These are phyloP conservation scores for Arenicola marina DNA, from an alignment of 2,888 invertebrate genomes.

Conservation along the genomic window DNA sequence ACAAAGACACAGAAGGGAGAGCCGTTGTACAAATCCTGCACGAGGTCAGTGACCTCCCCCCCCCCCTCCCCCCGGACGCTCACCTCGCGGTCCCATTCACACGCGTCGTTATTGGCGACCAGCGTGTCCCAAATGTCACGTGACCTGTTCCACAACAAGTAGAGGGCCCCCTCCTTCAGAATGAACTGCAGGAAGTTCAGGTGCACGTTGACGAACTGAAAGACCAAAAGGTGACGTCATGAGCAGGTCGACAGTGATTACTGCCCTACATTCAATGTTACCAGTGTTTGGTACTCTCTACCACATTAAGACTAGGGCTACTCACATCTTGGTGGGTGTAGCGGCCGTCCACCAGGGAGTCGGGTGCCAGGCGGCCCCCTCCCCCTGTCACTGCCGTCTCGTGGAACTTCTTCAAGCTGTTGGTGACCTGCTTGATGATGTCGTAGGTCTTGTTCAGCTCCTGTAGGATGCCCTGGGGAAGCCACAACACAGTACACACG, in stretches of 20 bases:
- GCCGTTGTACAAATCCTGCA: too few species aligned
- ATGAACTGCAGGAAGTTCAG: slow-evolving; percentile 63
- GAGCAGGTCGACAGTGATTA: too few species aligned
- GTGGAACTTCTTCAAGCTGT: slow-evolving; percentile 62
- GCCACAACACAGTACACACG: too few species aligned
- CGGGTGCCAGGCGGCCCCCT: slow-evolving; percentile 43
- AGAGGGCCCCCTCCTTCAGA: slow-evolving; percentile 63
- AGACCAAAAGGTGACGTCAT: too few species aligned
- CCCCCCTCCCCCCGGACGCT: too few species aligned
- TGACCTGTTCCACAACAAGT: slow-evolving; percentile 62
- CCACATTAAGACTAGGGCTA: slow-evolving; percentile 6
- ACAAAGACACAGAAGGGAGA: too few species aligned
- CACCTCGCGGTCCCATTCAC: slow-evolving; percentile 62
- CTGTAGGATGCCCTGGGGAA: slow-evolving; percentile 59
- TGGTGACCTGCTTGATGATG: slow-evolving; percentile 60
- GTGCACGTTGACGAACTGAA: slow-evolving; percentile 61
- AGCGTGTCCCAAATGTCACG: slow-evolving; percentile 64
- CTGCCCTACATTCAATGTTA: too few species aligned
- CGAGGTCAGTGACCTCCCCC: too few species aligned
- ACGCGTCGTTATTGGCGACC: slow-evolving; percentile 58
- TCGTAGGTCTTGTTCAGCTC: slow-evolving; percentile 63
- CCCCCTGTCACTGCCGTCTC: slow-evolving; percentile 48
- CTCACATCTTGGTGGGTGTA: slow-evolving; percentile 62
- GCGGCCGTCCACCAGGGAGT: slow-evolving; percentile 59
- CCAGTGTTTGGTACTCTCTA: too few species aligned